Percentiles rank a stretch among this genome's conserved stretches.
Conservation (phyloP, 2,888 invertebrate species). For the Heliconius hortense region DNA sequence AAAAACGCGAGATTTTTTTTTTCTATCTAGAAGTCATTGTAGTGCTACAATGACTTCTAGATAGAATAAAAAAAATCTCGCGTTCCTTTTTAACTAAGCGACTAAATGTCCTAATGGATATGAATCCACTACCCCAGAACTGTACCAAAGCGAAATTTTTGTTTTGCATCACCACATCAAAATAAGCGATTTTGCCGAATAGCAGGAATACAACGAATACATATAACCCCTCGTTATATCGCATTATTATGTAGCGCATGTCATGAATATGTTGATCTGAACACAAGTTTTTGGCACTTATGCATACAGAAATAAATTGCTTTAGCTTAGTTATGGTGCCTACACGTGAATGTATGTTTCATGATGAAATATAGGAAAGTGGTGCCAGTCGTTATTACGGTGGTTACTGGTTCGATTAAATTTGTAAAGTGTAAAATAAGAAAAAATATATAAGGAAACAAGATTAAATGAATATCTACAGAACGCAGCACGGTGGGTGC, state of each 20-base stretch:
- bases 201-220: slow-evolving; percentile 5
- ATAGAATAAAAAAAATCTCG: neutral
- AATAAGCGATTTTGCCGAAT: slow-evolving; percentile 11
- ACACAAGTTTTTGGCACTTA: slow-evolving; percentile 25
- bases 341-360: neutral
- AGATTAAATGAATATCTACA: neutral
- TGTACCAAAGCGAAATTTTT: neutral
- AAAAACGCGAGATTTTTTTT: too few species aligned
- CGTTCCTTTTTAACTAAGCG: too few species aligned
- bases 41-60: neutral
- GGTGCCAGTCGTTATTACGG: neutral
- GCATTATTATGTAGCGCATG: slow-evolving; percentile 6
- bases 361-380: neutral
- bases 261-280: slow-evolving; percentile 22
- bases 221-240: slow-evolving; percentile 5
- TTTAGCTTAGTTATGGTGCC: slow-evolving; percentile 1
- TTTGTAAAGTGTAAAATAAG: neutral
- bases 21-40: too few species aligned
- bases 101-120: too few species aligned
- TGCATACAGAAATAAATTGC: slow-evolving; percentile 20
- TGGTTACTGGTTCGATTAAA: neutral
- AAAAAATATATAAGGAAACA: neutral
- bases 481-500: too few species aligned
- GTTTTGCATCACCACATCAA: neutral
- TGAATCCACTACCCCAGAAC: neutral